Evolutionary conservation across 2,888 invertebrate species (phyloP).

Genomic region (Lapara coniferarum): DNA sequence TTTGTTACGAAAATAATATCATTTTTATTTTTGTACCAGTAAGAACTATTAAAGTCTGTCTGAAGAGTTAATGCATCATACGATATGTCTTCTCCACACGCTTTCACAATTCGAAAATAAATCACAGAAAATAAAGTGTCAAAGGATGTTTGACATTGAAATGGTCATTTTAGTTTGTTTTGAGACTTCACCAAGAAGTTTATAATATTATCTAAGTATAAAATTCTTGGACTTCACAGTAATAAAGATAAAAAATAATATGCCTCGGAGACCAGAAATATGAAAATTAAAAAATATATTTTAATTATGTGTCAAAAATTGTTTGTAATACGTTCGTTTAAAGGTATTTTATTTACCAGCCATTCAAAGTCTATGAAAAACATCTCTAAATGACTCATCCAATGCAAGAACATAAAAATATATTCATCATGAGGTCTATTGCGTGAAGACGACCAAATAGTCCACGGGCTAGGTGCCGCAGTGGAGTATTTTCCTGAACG

Average conservation of each 20-base stretch:
- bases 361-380: no score
- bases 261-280: no score
- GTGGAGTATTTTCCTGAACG: slow-evolving; percentile 96
- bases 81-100: not conserved
- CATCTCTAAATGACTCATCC: not conserved
- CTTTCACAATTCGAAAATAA: not conserved
- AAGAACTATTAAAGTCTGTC: not conserved
- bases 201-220: no score
- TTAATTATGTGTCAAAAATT: no score
- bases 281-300: no score
- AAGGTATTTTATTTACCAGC: no score
- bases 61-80: not conserved
- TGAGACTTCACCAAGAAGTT: no score
- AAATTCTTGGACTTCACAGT: not conserved
- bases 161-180: not conserved
- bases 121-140: not conserved
- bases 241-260: no score
- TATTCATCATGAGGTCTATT: slow-evolving; percentile 52
- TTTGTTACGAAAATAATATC: not conserved
- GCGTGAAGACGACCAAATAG: slow-evolving; percentile 74
- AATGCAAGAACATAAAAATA: not conserved
- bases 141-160: no score
- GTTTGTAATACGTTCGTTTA: no score
- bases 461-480: slow-evolving; percentile 83
- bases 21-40: not conserved